These are phyloP conservation scores for Amphipoea oculea DNA, from an alignment of 2,888 invertebrate genomes.

Conservation along the genomic window DNA sequence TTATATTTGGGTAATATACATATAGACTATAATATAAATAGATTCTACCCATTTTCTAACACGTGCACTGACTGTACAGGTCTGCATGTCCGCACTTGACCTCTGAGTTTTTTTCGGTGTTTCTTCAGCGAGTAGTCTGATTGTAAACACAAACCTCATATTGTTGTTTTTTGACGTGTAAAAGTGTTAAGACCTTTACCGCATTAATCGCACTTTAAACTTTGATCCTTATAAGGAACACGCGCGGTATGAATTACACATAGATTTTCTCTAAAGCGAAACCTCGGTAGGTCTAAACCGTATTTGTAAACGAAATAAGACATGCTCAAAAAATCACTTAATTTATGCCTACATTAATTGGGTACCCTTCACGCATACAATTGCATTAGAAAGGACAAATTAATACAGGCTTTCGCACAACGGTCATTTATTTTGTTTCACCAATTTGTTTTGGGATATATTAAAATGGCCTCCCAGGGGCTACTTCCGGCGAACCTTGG, in stretches of 20 bases:
- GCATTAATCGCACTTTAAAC: background rate
- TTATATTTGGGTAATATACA: too few species aligned
- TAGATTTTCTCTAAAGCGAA: background rate
- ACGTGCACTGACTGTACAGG: too few species aligned
- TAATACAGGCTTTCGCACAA: background rate
- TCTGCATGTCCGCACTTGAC: background rate
- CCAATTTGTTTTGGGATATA: background rate
- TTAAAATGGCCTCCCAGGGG: background rate
- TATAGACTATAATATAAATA: too few species aligned
- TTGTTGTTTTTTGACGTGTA: background rate
- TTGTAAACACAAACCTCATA: background rate
- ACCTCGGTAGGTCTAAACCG: background rate
- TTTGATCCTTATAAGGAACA: background rate
- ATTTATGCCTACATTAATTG: background rate
- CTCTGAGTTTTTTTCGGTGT: background rate
- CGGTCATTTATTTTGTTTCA: constrained; percentile 6
- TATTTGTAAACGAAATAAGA: constrained; percentile 6
- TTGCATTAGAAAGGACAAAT: background rate
- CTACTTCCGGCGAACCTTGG: background rate
- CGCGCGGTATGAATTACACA: background rate
- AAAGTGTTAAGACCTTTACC: background rate
- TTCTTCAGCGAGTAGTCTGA: background rate
- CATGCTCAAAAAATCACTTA: background rate
- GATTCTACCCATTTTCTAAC: too few species aligned
- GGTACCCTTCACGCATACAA: background rate